Base-by-base conservation (phyloP, 2,888 invertebrate genomes). In the Quadroppia sp. region DNA sequence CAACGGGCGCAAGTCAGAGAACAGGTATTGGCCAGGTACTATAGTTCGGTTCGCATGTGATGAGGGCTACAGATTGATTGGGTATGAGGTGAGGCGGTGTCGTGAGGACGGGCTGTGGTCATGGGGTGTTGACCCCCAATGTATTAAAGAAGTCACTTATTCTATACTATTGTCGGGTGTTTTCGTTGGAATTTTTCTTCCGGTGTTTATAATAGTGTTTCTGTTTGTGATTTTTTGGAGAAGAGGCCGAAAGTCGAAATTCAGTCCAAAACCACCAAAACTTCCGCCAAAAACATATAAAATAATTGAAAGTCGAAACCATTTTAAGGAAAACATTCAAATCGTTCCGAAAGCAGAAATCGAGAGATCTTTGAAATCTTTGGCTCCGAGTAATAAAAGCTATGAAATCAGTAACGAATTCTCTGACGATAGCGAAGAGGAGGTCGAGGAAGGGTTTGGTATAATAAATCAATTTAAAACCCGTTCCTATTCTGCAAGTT, bases 41-140 rank as follows among this genome's bases (percentile, higher is more conserved):
- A 88, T 89, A 84, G 92, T 95, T 0, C 88, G 90, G 73, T 94
- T 92, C 82, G 93, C 93, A 82, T 95, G 94, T 81, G 90, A 92
- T 81, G 90, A 92, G 82, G 89, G 91, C 80, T 95, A 93, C 81
- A 88, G 92, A 74, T 83, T 94, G 74, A 86, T 89, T 74, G 94
- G 94, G 0, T 94, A 94, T 84, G 88, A 89, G 78, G 86, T 92
- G 50, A 86, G 94, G 70, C 88, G 89, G 74, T 94, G 94, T 79
- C 86, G 88, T 76, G 85, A 89, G 6, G 86, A 88, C 81, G 94
- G 94, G 17, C 84, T 87, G 76, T 94, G 94, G 94, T 89, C 92
- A 80, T 81, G 89, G 32, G 89, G 89, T 82, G 93, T 93, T 74
- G 92, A 90, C 81, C 92, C 94, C 0, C 89, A 91, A 82, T 94